Conservation (phyloP, 2,888 invertebrate genomes). For the Phytoseiulus persimilis region DNA sequence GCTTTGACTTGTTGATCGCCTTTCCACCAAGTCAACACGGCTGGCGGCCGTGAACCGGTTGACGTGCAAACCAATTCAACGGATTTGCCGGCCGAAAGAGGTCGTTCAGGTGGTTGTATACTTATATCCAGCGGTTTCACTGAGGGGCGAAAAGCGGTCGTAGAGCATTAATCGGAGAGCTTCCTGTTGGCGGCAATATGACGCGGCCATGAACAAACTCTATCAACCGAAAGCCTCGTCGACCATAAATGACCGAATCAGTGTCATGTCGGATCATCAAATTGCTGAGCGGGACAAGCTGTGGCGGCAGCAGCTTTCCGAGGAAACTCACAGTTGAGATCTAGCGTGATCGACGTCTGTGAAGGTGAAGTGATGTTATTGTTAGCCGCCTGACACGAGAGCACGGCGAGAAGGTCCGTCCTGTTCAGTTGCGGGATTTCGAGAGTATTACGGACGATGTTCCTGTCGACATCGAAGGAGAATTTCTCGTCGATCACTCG, state of each 20-base stretch:
- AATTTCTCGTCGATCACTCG: slow-evolving; percentile 29
- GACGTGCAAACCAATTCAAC: slow-evolving; percentile 43
- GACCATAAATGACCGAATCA: not conserved
- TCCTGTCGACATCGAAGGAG: slow-evolving; percentile 21
- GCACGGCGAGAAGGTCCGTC: slow-evolving; percentile 43
- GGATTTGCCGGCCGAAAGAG: slow-evolving; percentile 42
- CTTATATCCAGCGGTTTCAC: slow-evolving; percentile 42
- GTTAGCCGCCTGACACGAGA: slow-evolving; percentile 44
- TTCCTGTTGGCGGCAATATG: not conserved
- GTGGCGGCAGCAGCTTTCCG: not conserved
- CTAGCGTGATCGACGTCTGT: slow-evolving; percentile 44
- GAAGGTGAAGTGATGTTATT: slow-evolving; percentile 44
- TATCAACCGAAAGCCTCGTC: not conserved
- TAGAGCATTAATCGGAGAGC: not conserved
- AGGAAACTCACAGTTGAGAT: slow-evolving; percentile 43
- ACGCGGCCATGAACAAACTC: not conserved
- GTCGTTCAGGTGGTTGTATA: slow-evolving; percentile 41
- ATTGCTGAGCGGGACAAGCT: not conserved
- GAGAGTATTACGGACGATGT: slow-evolving; percentile 32
- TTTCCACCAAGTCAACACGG: slow-evolving; percentile 43
- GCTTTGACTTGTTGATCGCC: slow-evolving; percentile 39
- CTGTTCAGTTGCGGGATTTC: slow-evolving; percentile 42
- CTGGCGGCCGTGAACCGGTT: slow-evolving; percentile 42
- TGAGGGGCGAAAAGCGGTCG: slow-evolving; percentile 29
- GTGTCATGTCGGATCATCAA: not conserved